phyloP scores from a whole-genome alignment of 53 echinoderm and acorn worm genomes.

The Hippasteria phrygiana region DNA sequence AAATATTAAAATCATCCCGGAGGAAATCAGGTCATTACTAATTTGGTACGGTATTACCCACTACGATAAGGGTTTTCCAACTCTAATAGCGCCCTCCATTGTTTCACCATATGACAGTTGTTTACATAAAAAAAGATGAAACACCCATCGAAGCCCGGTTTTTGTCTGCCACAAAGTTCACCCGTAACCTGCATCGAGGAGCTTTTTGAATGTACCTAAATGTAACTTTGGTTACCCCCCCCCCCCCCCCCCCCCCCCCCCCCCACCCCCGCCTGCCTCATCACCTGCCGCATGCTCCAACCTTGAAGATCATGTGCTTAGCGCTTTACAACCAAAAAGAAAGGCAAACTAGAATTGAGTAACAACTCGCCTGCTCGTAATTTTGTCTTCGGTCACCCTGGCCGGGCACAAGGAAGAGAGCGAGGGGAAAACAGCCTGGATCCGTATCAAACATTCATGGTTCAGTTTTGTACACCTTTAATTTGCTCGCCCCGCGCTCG shows the following conservation, averaged over 20 bases:
- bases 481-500: conserved; percentile 40
- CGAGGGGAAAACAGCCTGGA: conserved; percentile 24
- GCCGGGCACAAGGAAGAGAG: conserved; percentile 3
- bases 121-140: no score
- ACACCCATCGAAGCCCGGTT: no score
- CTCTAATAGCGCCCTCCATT: no score
- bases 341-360: conserved; percentile 23
- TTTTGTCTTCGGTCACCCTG: conserved; percentile 40
- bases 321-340: neutral
- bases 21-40: no score
- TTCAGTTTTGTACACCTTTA: conserved; percentile 25
- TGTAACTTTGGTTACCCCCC: no score
- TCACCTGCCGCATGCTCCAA: neutral
- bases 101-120: no score
- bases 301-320: conserved; percentile 1
- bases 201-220: no score
- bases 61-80: no score
- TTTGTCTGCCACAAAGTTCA: no score
- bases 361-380: conserved; percentile 45
- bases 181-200: no score
- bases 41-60: no score
- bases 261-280: neutral
- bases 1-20: no score
- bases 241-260: neutral
- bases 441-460: conserved; percentile 51